Conservation (phyloP, 2,797 vertebrate genomes). For the Chelmon rostratus region DNA sequence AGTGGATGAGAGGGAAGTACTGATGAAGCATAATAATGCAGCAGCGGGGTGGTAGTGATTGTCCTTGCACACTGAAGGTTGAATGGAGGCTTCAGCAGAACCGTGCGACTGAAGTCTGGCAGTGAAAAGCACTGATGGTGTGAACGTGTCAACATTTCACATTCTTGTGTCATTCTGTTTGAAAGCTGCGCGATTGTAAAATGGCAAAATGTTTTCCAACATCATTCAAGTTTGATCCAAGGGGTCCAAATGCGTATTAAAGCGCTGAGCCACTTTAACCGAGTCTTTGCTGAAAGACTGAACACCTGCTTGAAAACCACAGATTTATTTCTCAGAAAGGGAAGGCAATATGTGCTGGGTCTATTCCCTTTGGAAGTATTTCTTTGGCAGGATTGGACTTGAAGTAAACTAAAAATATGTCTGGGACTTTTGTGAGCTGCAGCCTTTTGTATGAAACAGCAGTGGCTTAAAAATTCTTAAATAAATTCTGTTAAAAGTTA, state of each 20-base stretch:
- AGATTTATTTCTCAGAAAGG: slow-evolving; percentile 57
- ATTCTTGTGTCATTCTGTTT: slow-evolving; percentile 50
- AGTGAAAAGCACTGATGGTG: slow-evolving; percentile 50
- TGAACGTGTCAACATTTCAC: slow-evolving; percentile 51
- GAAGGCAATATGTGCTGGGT: slow-evolving; percentile 37
- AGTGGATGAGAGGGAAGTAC: slow-evolving; percentile 55
- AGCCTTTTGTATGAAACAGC: slow-evolving; percentile 29
- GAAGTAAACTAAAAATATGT: slow-evolving; percentile 51
- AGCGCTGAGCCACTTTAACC: slow-evolving; percentile 39
- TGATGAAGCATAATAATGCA: slow-evolving; percentile 53
- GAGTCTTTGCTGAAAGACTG: slow-evolving; percentile 54
- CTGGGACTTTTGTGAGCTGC: slow-evolving; percentile 15
- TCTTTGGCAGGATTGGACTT: slow-evolving; percentile 37
- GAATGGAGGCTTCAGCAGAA: slow-evolving; percentile 51
- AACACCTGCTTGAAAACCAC: slow-evolving; percentile 63
- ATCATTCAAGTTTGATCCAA: slow-evolving; percentile 44
- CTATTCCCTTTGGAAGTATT: slow-evolving; percentile 41
- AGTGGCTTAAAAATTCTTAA: neutral
- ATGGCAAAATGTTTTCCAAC: slow-evolving; percentile 53
- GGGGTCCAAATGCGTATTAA: slow-evolving; percentile 32
- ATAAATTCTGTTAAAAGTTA: slow-evolving; percentile 6
- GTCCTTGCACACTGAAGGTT: slow-evolving; percentile 57
- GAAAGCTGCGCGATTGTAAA: slow-evolving; percentile 44
- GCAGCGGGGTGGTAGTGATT: slow-evolving; percentile 75
- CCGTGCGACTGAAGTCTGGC: slow-evolving; percentile 3